A percentile compares a stretch with the other conserved stretches of the same genome.
phyloP scores from a whole-genome alignment of 2,797 vertebrate species.

The Falco rusticolus region DNA sequence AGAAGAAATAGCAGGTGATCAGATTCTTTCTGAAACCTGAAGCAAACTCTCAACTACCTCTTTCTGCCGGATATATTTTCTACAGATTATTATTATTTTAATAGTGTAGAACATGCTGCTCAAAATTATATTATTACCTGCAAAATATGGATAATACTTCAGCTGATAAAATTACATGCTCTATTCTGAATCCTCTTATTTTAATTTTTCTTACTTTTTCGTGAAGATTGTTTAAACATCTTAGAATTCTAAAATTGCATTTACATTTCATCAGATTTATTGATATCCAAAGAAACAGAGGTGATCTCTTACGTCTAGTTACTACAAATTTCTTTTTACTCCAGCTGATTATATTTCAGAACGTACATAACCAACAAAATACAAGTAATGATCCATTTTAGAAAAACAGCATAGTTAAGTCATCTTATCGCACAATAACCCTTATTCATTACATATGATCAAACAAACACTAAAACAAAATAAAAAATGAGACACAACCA shows the following conservation, averaged over 20 bases:
- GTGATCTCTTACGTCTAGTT: background rate
- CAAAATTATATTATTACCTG: background rate
- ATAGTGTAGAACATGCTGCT: background rate
- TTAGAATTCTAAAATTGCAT: background rate
- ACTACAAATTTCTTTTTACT: background rate
- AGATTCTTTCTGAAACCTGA: background rate
- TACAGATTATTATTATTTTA: background rate
- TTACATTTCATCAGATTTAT: background rate
- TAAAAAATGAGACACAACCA: background rate
- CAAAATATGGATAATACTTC: background rate
- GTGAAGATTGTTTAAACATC: background rate
- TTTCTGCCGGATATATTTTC: background rate
- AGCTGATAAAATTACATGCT: background rate
- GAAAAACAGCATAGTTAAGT: background rate
- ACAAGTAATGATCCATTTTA: background rate
- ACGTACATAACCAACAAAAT: background rate
- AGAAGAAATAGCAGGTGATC: background rate
- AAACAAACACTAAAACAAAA: background rate
- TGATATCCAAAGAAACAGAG: background rate
- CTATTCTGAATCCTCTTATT: background rate
- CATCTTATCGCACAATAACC: background rate
- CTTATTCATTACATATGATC: background rate
- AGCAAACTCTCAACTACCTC: background rate
- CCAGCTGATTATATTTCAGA: background rate
- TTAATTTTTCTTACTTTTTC: background rate